Evolutionary conservation across 2,888 invertebrate genomes (phyloP), one percentile per base, ranked within the genome.

Genomic region (Cecidostiba fungosa): DNA sequence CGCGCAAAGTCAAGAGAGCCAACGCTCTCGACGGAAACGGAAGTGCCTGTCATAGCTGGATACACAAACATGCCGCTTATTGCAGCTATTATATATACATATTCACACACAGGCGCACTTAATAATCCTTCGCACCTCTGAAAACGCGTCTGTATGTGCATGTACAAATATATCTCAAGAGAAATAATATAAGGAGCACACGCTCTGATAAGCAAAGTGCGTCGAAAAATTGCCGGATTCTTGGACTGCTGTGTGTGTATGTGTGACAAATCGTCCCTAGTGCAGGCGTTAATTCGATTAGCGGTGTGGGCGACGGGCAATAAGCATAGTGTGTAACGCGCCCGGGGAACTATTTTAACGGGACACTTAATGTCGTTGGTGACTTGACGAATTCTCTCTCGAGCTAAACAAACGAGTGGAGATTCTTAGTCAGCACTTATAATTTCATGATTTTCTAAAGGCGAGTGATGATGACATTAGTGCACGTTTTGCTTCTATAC

Each of bases 21-120:
- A n/a, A 77, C n/a, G 32, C 43, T 32, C 66, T 32, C 66, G 43
- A 91, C 92, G 93, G 92, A 93, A 92, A 91, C 93, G 93, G 93
- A 93, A 92, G 91, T 91, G 91, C 89, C 91, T 92, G 92, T 93
- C 92, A 92, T 91, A 92, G 91, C 92, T 92, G 91, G 90, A 90
- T 91, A 92, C 90, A 91, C 91, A 92, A 92, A 92, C 91, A 91
- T 89, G 88, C 8, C 89, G 88, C 86, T 89, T 89, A n/a, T 91
- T 91, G 76, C 16, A 23, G 73, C 73, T 76, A 74, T 92, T 92
- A 92, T 90, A 92, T 91, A 90, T 92, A 92, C n/a, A n/a, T 23
- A n/a, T 50, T 50, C 50, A 19, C 91, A 91, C 90, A 91, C 90
- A 29, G 43, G 10, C 77, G 50, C 72, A 29, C 69, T 23, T n/a